Base-by-base conservation (phyloP, 2,113 vertebrate species). In the Embiotoca jacksoni region DNA sequence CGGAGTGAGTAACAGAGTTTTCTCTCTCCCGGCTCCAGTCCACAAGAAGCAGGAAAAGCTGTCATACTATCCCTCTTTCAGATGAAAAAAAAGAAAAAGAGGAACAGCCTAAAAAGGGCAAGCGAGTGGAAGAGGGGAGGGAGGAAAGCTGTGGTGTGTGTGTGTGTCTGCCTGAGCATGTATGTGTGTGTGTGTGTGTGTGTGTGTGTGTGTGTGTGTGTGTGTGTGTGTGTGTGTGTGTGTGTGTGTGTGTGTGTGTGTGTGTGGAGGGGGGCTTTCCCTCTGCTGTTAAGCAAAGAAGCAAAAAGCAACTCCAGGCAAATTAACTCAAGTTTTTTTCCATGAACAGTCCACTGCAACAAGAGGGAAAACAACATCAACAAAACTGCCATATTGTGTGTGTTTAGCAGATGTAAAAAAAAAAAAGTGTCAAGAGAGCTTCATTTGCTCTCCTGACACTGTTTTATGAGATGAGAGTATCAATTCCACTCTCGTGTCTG, bases 81-180 rank as follows among this genome's bases (percentile, higher is more conserved):
- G 55, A 88, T 50, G 77, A 47, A 56, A 67, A 60, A 10, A 89
- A 85, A 90, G 89, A 85, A 90, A 91, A 82, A 68, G 63, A 93
- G 92, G 95, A 93, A 94, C 91, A 88, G 88, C 93, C 92, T 91
- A 93, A 95, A 95, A 95, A 92, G 95, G 94, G 93, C 94, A 92
- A 89, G 92, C 84, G 77, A 72, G 14, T 62, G 81, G 75, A 85
- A 82, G 76, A 87, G 79, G 86, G 92, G 86, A 86, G 82, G 86
- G 82, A 85, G 84, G 71, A 71, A 75, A 75, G 68, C 41, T 66
- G 81, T 23, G 84, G 68, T 39, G 30, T 54, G 68, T 71, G 69
- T 83, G 70, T 84, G 66, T 53, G 49, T 56, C 79, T 66, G 57
- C 58, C 80, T 23, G 23, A 23, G 23, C 23, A 23, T 23, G 23